A percentile compares a stretch with the other conserved stretches of the same genome.
Evolutionary conservation across 2,888 invertebrate species (phyloP).

Genomic region (Eupithecia abbreviata): DNA sequence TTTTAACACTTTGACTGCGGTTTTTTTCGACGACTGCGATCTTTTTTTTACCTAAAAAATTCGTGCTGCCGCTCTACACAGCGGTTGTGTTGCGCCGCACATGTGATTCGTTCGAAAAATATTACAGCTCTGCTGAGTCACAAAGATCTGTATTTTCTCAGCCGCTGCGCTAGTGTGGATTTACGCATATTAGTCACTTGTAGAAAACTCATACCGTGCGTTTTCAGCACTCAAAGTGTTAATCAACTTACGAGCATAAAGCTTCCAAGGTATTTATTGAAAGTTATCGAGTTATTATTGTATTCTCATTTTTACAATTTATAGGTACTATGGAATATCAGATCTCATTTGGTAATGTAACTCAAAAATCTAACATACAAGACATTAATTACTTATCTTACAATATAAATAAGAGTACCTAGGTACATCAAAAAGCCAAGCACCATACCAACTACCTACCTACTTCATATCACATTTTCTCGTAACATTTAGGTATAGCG

Average conservation of each 20-base stretch:
- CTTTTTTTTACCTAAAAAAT: too few relatives aligned
- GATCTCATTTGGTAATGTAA: conserved; percentile 17
- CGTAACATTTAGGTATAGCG: background rate
- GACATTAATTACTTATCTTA: background rate
- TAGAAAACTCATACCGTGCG: too few relatives aligned
- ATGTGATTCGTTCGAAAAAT: too few relatives aligned
- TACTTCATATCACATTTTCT: background rate
- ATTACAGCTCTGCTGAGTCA: too few relatives aligned
- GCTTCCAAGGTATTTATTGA: background rate
- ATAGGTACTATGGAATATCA: conserved; percentile 17
- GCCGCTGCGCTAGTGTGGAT: too few relatives aligned
- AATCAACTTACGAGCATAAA: background rate
- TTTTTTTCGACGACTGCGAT: too few relatives aligned
- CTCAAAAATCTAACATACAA: background rate
- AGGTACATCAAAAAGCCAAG: conserved; percentile 6
- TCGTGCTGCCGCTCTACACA: too few relatives aligned
- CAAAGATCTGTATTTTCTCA: too few relatives aligned
- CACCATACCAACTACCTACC: background rate
- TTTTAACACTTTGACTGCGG: too few relatives aligned
- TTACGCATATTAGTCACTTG: too few relatives aligned
- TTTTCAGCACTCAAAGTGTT: too few relatives aligned
- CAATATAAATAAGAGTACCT: background rate
- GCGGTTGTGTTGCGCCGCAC: too few relatives aligned
- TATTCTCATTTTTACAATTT: background rate
- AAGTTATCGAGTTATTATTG: background rate